Conservation (phyloP, 2,113 vertebrate species). For the Turnix velox region DNA sequence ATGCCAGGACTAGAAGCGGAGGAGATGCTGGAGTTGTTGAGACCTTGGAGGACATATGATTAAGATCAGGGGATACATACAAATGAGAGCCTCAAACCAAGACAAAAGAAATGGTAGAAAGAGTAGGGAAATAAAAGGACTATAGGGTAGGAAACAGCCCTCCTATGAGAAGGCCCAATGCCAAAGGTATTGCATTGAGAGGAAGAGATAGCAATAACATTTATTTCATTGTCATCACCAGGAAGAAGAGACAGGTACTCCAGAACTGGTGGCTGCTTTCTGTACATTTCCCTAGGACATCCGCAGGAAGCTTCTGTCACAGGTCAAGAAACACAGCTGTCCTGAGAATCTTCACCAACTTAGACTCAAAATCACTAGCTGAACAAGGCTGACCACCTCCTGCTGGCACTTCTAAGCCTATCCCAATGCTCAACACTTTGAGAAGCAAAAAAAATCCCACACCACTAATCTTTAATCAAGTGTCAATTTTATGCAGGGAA, state of each 20-base stretch:
- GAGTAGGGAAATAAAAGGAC: background rate
- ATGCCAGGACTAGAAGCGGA: background rate
- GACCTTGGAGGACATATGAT: background rate
- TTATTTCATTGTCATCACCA: background rate
- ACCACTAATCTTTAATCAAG: background rate
- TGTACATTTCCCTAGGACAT: background rate
- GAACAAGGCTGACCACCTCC: background rate
- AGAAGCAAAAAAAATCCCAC: background rate
- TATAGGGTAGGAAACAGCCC: background rate
- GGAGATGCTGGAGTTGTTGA: background rate
- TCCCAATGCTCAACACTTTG: background rate
- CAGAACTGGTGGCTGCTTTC: background rate
- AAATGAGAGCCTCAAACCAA: background rate
- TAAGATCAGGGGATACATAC: background rate
- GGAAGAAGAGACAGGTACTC: background rate
- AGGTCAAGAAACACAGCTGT: background rate
- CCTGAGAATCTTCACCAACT: background rate
- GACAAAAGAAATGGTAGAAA: background rate
- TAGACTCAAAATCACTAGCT: accelerated
- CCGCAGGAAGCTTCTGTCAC: background rate
- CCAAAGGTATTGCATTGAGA: background rate
- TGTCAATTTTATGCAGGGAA: background rate
- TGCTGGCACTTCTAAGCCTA: background rate
- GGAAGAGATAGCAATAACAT: background rate
- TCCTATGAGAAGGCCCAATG: background rate